Conservation (phyloP, 2,888 invertebrate species). For the Achlya flavicornis region DNA sequence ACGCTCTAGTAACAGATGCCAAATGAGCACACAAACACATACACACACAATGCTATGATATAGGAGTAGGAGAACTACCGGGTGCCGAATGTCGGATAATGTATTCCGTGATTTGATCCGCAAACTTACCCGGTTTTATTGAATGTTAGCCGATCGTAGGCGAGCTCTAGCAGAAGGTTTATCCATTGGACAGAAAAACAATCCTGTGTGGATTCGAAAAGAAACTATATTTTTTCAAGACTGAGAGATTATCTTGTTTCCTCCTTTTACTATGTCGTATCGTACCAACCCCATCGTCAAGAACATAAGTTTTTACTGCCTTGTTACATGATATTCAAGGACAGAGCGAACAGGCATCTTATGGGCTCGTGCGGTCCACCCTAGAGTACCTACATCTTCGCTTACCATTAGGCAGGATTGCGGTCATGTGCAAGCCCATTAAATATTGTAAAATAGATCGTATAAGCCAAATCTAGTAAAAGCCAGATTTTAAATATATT, state of each 20-base stretch:
- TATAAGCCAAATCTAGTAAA: too few species aligned
- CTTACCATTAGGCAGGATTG: too few species aligned
- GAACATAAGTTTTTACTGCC: too few species aligned
- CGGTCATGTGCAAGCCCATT: too few species aligned
- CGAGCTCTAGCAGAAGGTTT: not conserved
- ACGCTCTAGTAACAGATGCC: conserved; percentile 4
- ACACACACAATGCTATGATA: not conserved
- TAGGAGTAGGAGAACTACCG: not conserved
- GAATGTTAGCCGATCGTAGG: conserved; percentile 2
- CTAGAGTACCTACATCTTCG: too few species aligned
- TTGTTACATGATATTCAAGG: too few species aligned
- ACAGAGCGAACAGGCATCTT: too few species aligned
- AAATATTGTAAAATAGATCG: too few species aligned
- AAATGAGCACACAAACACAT: not conserved
- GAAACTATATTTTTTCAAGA: not conserved
- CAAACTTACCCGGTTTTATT: conserved; percentile 5
- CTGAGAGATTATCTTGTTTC: not conserved
- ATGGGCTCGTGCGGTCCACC: too few species aligned
- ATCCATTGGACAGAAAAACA: not conserved
- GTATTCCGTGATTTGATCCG: conserved; percentile 3
- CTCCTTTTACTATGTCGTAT: too few species aligned
- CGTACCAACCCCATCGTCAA: too few species aligned
- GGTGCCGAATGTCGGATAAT: conserved; percentile 2
- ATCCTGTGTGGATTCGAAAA: not conserved
- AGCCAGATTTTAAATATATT: too few species aligned